Evolutionary conservation across 1,140 invertebrate genomes (phyloP).

Genomic region (Mycetomoellerius zeteki): DNA sequence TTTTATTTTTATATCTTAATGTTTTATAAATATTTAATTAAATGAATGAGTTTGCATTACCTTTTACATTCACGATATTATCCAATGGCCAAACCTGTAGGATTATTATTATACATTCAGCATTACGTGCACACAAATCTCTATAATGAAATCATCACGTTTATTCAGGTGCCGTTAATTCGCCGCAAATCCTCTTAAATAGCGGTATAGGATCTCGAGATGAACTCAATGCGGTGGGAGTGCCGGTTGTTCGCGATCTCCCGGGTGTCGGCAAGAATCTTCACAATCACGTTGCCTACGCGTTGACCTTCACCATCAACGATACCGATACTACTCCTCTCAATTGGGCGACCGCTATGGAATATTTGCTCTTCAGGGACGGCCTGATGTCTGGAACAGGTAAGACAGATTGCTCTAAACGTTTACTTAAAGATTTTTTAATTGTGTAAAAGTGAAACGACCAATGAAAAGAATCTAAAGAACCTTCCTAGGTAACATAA

Average conservation of each 20-base stretch:
- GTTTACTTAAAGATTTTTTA: neutral
- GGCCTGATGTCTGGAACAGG: conserved; percentile 95
- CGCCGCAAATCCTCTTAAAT: conserved; percentile 94
- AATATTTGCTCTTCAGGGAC: conserved; percentile 94
- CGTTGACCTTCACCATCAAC: conserved; percentile 93
- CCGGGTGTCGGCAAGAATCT: conserved; percentile 96
- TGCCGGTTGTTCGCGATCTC: conserved; percentile 91
- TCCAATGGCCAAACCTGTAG: neutral
- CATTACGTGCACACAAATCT: neutral
- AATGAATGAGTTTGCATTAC: neutral
- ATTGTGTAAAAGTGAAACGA: neutral
- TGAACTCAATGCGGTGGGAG: conserved; percentile 89
- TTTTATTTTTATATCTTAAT: neutral
- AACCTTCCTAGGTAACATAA: neutral
- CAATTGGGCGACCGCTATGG: conserved; percentile 96
- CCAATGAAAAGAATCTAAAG: neutral
- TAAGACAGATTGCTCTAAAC: conserved; percentile 73
- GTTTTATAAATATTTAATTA: neutral
- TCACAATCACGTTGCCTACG: conserved; percentile 94
- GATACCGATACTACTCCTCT: conserved; percentile 93
- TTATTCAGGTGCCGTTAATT: conserved; percentile 90
- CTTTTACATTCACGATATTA: neutral
- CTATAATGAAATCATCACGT: neutral
- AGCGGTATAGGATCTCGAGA: conserved; percentile 93
- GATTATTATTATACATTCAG: neutral